phyloP scores from a whole-genome alignment of 2,113 vertebrate species.

The Ursus arctos region DNA sequence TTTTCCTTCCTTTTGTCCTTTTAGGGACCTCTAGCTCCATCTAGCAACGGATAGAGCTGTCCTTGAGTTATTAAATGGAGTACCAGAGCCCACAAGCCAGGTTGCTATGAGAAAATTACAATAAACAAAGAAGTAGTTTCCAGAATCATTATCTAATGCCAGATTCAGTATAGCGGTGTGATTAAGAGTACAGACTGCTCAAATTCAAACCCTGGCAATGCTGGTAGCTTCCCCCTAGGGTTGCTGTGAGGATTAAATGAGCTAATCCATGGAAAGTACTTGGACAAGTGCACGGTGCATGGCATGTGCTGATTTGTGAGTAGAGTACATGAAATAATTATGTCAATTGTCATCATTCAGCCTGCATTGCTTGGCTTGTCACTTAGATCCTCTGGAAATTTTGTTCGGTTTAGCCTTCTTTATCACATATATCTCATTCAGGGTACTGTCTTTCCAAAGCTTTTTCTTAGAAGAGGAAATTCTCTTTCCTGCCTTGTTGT shows the following conservation, averaged over 20 bases:
- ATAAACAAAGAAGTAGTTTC: background rate
- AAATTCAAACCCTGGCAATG: background rate
- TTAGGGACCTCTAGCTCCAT: background rate
- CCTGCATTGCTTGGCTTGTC: background rate
- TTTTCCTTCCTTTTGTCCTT: background rate
- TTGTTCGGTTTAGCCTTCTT: background rate
- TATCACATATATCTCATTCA: background rate
- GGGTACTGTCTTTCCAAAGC: background rate
- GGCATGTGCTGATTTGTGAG: background rate
- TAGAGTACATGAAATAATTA: background rate
- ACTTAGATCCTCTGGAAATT: background rate
- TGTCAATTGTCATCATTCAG: background rate
- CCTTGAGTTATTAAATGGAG: conserved; percentile 15
- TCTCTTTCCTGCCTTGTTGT: background rate
- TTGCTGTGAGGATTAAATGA: background rate
- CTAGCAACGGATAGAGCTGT: background rate
- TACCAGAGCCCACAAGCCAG: background rate
- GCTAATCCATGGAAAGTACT: background rate
- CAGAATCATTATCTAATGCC: background rate
- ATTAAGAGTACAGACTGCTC: background rate
- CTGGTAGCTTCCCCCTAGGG: background rate
- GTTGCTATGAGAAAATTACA: background rate
- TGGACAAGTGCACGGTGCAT: background rate
- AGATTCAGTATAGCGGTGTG: background rate
- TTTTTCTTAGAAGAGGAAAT: background rate